A percentile compares a stretch with the other conserved stretches of the same genome.
Evolutionary conservation across 2,113 vertebrate genomes (phyloP).

Genomic region (Chamaea fasciata): DNA sequence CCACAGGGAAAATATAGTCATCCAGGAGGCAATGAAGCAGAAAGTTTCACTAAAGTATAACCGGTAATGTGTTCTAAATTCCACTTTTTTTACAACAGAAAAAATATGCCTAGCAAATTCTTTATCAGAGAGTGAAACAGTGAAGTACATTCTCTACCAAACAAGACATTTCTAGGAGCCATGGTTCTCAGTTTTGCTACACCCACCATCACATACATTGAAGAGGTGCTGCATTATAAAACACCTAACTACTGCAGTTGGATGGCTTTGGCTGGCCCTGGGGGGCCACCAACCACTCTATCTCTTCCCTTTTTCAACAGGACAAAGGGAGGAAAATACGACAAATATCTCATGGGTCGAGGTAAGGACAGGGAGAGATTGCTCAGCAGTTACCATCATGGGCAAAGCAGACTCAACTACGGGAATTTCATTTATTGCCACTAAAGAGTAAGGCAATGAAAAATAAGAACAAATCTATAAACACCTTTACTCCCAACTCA

Average conservation of each 20-base stretch:
- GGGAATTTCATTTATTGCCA: neutral
- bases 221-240: neutral
- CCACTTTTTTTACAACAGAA: neutral
- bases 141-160: neutral
- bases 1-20: constrained; percentile 1
- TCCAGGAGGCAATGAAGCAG: neutral
- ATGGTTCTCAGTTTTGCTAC: neutral
- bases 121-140: neutral
- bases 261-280: neutral
- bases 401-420: neutral
- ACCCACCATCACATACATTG: neutral
- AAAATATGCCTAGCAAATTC: neutral
- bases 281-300: neutral
- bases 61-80: neutral
- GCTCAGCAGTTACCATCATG: neutral
- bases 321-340: neutral
- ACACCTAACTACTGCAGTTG: neutral
- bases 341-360: accelerated
- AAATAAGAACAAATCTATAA: neutral
- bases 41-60: neutral
- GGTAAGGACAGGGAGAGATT: neutral
- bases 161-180: accelerated
- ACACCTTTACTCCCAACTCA: neutral
- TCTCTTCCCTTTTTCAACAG: neutral
- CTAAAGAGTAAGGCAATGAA: neutral